Conservation (phyloP, 2,797 vertebrate species). For the Rhinogobio ventralis region DNA sequence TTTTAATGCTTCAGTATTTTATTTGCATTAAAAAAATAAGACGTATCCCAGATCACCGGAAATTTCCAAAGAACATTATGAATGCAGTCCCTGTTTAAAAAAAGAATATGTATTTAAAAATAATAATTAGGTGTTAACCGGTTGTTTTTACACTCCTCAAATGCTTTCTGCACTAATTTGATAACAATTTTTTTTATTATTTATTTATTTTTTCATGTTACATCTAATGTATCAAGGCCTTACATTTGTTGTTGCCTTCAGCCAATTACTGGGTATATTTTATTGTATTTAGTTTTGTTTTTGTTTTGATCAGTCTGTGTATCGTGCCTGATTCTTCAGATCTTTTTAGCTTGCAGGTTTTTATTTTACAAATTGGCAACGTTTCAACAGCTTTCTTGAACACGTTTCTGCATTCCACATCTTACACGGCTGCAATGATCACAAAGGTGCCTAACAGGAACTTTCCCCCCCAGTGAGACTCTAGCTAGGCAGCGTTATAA, state of each 20-base stretch:
- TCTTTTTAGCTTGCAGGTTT: conserved; percentile 57
- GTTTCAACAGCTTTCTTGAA: conserved; percentile 65
- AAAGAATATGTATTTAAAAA: conserved; percentile 64
- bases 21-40: conserved; percentile 8
- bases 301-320: conserved; percentile 48
- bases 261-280: conserved; percentile 56
- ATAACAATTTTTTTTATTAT: conserved; percentile 63
- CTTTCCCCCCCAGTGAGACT: conserved; percentile 63
- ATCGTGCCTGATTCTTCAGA: conserved; percentile 69
- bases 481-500: conserved; percentile 69
- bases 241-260: conserved; percentile 82
- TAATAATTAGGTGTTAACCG: conserved; percentile 68
- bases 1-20: neutral
- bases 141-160: conserved; percentile 76
- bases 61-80: conserved; percentile 86
- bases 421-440: conserved; percentile 77
- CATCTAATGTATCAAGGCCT: conserved; percentile 85
- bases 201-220: conserved; percentile 66
- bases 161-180: conserved; percentile 73
- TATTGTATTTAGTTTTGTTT: neutral
- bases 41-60: conserved; percentile 21
- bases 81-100: conserved; percentile 54
- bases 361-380: conserved; percentile 55
- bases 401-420: conserved; percentile 76
- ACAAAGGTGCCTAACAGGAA: conserved; percentile 82